Evolutionary conservation across 2,888 invertebrate genomes (phyloP).

Genomic region (Apamea epomidion): DNA sequence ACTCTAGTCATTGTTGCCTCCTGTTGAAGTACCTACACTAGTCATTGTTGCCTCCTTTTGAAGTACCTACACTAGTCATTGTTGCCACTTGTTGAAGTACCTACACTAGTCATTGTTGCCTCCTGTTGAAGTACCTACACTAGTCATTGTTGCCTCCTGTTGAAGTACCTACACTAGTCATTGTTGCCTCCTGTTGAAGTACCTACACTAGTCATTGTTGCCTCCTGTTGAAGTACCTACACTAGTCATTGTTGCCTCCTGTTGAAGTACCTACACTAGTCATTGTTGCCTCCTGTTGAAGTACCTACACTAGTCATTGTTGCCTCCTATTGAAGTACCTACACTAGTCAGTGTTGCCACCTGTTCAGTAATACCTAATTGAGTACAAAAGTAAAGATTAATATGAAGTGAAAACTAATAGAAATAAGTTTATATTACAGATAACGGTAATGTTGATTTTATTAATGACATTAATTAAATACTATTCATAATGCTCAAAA

Average conservation of each 20-base stretch:
- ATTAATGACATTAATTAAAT: background rate
- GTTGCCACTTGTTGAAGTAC: background rate
- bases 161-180: too few species aligned
- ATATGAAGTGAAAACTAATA: background rate
- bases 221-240: background rate
- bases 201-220: too few species aligned
- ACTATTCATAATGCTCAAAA: background rate
- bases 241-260: background rate
- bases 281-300: background rate
- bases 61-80: too few species aligned
- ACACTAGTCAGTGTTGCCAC: background rate
- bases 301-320: too few species aligned
- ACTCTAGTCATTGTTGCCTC: background rate
- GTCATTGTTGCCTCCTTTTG: background rate
- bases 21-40: too few species aligned
- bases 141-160: background rate
- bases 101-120: too few species aligned
- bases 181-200: background rate
- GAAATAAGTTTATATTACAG: slow-evolving; percentile 2
- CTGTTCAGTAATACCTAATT: background rate
- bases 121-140: background rate
- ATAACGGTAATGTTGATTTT: slow-evolving; percentile 11
- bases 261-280: too few species aligned
- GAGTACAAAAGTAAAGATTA: background rate
- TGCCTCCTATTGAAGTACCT: background rate